phyloP scores from a whole-genome alignment of 2,113 vertebrate genomes.

The Ursus arctos region DNA sequence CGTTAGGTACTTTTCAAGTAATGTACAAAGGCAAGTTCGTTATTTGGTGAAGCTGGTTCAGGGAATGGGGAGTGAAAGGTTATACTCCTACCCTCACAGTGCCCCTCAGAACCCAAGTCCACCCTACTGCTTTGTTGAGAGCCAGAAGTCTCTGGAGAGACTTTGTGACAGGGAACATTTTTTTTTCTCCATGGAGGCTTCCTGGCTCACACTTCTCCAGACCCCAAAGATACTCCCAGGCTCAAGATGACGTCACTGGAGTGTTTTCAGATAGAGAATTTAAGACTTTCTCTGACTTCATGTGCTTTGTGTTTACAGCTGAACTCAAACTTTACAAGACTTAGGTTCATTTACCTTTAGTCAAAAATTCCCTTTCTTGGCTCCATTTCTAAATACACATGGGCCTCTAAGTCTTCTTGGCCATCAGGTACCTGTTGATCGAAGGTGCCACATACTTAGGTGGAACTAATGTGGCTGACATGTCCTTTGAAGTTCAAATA shows the following conservation, averaged over 20 bases:
- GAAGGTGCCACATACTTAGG: slow-evolving; percentile 63
- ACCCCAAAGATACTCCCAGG: slow-evolving; percentile 42
- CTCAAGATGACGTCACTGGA: slow-evolving; percentile 66
- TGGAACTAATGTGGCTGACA: slow-evolving; percentile 44
- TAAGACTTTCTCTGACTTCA: slow-evolving; percentile 69
- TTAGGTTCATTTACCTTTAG: slow-evolving; percentile 73
- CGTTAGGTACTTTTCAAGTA: slow-evolving; percentile 45
- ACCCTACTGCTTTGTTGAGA: background rate
- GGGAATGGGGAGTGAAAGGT: background rate
- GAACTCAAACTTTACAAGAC: slow-evolving; percentile 76
- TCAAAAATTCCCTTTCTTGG: slow-evolving; percentile 71
- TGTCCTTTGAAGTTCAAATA: slow-evolving; percentile 73
- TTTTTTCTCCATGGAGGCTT: slow-evolving; percentile 17
- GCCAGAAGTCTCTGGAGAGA: slow-evolving; percentile 30
- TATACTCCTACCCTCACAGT: background rate
- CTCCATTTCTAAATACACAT: slow-evolving; percentile 58
- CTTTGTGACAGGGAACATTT: background rate
- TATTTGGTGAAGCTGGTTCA: slow-evolving; percentile 16
- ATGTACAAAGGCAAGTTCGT: background rate
- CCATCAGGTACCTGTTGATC: slow-evolving; percentile 63
- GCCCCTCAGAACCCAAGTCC: background rate
- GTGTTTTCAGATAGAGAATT: slow-evolving; percentile 74
- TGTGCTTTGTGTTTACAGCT: slow-evolving; percentile 71
- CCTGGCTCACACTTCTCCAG: slow-evolving; percentile 40
- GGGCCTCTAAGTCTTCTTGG: slow-evolving; percentile 52